phyloP scores from a whole-genome alignment of 2,888 invertebrate genomes.

The Charanyca ferruginea region DNA sequence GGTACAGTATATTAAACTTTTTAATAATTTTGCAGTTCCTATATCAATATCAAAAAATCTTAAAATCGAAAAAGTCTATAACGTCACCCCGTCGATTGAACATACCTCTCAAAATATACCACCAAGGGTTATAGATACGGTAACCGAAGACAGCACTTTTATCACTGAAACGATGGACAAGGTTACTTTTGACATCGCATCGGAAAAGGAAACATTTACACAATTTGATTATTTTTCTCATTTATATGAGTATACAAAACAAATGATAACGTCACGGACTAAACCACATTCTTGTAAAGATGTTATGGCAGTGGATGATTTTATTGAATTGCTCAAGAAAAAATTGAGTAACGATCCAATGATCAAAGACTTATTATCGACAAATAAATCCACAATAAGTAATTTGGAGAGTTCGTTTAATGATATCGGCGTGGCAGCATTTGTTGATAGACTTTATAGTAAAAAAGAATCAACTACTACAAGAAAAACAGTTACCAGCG shows the following conservation, averaged over 20 bases:
- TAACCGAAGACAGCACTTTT: slow-evolving; percentile 9
- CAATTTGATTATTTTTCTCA: slow-evolving; percentile 80
- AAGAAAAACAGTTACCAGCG: slow-evolving; percentile 71
- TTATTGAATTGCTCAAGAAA: slow-evolving; percentile 82
- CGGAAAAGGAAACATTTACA: slow-evolving; percentile 29
- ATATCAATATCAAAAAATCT: not conserved
- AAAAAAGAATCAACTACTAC: slow-evolving; percentile 76
- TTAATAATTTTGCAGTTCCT: slow-evolving; percentile 26
- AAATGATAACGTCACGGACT: slow-evolving; percentile 63
- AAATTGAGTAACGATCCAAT: slow-evolving; percentile 80
- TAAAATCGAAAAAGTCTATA: slow-evolving; percentile 8
- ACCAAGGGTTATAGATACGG: not conserved
- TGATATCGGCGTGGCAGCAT: slow-evolving; percentile 81
- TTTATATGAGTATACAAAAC: slow-evolving; percentile 72
- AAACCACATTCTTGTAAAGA: slow-evolving; percentile 76
- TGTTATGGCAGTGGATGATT: slow-evolving; percentile 78
- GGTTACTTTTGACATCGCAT: slow-evolving; percentile 3
- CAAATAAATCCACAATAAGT: slow-evolving; percentile 65
- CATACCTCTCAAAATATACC: slow-evolving; percentile 13
- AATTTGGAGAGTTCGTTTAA: slow-evolving; percentile 70
- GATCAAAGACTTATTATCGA: slow-evolving; percentile 78
- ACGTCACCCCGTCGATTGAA: not conserved
- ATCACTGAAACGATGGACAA: slow-evolving; percentile 6
- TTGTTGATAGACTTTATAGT: slow-evolving; percentile 81
- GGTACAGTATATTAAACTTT: not conserved